Conservation (phyloP, 2,888 invertebrate genomes). For the Eupithecia pulchellata region DNA sequence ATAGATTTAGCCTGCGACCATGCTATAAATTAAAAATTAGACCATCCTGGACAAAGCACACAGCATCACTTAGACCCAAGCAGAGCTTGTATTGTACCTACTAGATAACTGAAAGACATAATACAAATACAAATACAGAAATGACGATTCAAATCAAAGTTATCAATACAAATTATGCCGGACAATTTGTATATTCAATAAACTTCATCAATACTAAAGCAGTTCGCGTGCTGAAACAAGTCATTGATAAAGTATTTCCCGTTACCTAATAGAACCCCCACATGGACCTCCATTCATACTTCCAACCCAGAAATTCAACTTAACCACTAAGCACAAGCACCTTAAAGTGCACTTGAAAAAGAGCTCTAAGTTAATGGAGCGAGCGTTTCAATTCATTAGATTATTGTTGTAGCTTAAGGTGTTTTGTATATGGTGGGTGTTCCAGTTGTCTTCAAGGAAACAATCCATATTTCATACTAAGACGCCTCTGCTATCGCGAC, state of each 20-base stretch:
- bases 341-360: neutral
- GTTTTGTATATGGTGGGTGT: slow-evolving; percentile 27
- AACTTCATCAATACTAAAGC: neutral
- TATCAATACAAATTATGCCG: neutral
- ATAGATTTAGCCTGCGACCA: too few relatives aligned
- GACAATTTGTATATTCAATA: neutral
- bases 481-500: slow-evolving; percentile 67
- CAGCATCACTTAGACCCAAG: too few relatives aligned
- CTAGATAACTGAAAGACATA: too few relatives aligned
- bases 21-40: too few relatives aligned
- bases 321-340: slow-evolving; percentile 7
- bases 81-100: too few relatives aligned
- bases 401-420: slow-evolving; percentile 10
- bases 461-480: slow-evolving; percentile 65
- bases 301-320: slow-evolving; percentile 27
- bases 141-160: neutral
- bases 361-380: neutral
- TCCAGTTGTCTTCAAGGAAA: slow-evolving; percentile 49
- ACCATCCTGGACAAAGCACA: too few relatives aligned
- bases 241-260: slow-evolving; percentile 26
- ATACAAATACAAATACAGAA: too few relatives aligned
- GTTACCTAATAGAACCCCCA: slow-evolving; percentile 41
- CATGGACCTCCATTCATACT: slow-evolving; percentile 50
- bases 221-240: slow-evolving; percentile 12
- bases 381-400: slow-evolving; percentile 24